Evolutionary conservation across 2,797 vertebrate genomes (phyloP).

Genomic region (Trachurus trachurus): DNA sequence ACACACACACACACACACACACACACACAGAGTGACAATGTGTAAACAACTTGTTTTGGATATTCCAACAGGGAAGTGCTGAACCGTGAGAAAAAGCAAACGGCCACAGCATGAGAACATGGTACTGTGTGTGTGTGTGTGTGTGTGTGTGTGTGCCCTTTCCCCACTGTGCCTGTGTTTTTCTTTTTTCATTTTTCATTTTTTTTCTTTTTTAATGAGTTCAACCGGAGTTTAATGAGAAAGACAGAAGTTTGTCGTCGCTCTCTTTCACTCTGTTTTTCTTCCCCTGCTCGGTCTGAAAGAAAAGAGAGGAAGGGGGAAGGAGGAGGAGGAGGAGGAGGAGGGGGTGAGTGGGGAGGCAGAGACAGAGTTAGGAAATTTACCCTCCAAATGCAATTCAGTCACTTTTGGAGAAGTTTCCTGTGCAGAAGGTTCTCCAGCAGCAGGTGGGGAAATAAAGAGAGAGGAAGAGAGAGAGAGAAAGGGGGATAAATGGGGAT

Average conservation of each 20-base stretch:
- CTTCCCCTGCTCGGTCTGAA: constrained; percentile 44
- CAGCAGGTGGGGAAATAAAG: constrained; percentile 72
- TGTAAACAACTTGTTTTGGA: constrained; percentile 34
- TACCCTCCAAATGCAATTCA: constrained; percentile 51
- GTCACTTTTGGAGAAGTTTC: constrained; percentile 50
- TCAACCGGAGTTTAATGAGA: constrained; percentile 75
- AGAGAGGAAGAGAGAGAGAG: constrained; percentile 34
- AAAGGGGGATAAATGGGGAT: constrained; percentile 45
- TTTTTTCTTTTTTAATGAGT: constrained; percentile 35
- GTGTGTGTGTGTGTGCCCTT: not conserved
- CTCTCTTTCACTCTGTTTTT: constrained; percentile 55
- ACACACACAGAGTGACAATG: constrained; percentile 21
- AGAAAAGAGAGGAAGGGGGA: not conserved
- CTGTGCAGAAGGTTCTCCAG: constrained; percentile 47
- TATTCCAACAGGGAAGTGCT: constrained; percentile 42
- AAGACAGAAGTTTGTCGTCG: constrained; percentile 62
- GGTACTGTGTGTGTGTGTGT: not conserved
- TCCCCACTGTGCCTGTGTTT: not conserved
- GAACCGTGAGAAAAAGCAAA: constrained; percentile 25
- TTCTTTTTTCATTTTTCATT: constrained; percentile 2
- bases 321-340: too few species aligned
- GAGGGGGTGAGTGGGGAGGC: too few species aligned
- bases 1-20: not conserved
- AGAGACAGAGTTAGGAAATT: constrained; percentile 17
- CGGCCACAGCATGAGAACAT: constrained; percentile 15